Base-by-base conservation (phyloP, 2,113 vertebrate species). In the Chinchilla lanigera region DNA sequence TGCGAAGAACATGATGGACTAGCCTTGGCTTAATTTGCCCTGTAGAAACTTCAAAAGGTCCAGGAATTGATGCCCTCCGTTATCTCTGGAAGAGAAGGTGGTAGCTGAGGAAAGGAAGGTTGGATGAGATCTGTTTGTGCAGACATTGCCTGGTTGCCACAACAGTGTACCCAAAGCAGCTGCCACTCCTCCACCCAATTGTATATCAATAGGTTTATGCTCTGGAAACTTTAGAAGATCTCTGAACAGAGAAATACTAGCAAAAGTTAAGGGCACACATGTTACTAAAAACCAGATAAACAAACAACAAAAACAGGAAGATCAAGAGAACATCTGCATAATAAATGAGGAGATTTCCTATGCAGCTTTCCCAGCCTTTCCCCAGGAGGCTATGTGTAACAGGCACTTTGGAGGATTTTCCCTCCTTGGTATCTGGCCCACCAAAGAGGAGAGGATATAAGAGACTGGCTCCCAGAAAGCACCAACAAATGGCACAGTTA, bases 151-250 rank as follows among this genome's bases (percentile, higher is more conserved):
- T 35, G 8, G 11, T 26, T 44, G 16, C 78, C 47, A 63, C 80
- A 14, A 24, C 19, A 80, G 9, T 54, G 19, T 26, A 3, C 56
- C 17, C 63, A 67, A 24, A 44, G 56, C 44, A n/a, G 20, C 41
- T 1, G 2, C 8, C 60, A 22, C 20, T 41, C 19, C n/a, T 11
- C n/a, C 3, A 0, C 9, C 44, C 26, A 5, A 12, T 1, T 33
- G 17, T 13, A 44, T 8, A 6, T 30, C 22, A n/a, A 58, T 33
- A 12, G 30, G 16, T 56, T 35, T 54, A 24, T 12, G 20, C 47
- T 65, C 28, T 35, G 44, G 7, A 95, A 86, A 41, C 52, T 16
- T n/a, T 41, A 90, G 47, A 67, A 50, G n/a, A 7, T 69, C 33
- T 56, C 26, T 35, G 33, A 65, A 50, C 75, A 33, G 22, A 58